These are phyloP conservation scores for Gephyroberyx darwinii DNA, from an alignment of 2,797 vertebrate species.

Conservation along the genomic window DNA sequence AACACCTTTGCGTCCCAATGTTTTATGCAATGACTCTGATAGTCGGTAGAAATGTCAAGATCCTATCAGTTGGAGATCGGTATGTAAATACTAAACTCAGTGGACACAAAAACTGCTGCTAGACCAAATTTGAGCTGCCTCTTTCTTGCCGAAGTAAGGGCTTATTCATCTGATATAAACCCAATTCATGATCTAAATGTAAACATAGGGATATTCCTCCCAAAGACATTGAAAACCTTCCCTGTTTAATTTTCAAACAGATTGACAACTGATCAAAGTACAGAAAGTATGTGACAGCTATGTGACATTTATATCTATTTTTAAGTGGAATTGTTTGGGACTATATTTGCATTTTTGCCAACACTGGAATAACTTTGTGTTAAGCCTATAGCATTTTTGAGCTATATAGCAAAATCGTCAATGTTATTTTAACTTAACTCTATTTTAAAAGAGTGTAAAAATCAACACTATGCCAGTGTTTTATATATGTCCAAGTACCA, in stretches of 20 bases:
- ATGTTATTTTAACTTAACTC: too few species aligned
- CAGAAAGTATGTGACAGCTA: not conserved
- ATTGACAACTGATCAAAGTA: not conserved
- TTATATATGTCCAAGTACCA: too few species aligned
- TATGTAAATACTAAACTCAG: slow-evolving; percentile 6
- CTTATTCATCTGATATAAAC: not conserved
- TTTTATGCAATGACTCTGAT: not conserved
- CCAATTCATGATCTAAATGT: not conserved
- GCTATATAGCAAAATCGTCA: not conserved
- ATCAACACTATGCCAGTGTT: too few species aligned
- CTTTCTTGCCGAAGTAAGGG: not conserved
- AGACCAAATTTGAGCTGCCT: not conserved
- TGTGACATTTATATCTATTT: not conserved
- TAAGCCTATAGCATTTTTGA: not conserved
- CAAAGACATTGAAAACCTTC: not conserved
- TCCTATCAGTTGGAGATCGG: slow-evolving; percentile 5
- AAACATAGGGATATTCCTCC: too few species aligned
- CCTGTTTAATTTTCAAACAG: not conserved
- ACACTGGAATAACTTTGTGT: not conserved
- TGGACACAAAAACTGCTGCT: not conserved
- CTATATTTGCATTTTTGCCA: not conserved
- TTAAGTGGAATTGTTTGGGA: not conserved
- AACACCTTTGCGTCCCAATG: slow-evolving; percentile 5
- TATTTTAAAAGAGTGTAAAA: too few species aligned
- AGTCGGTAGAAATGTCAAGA: not conserved